Evolutionary conservation across 2,888 invertebrate species (phyloP).

Genomic region (Dasypolia templi): DNA sequence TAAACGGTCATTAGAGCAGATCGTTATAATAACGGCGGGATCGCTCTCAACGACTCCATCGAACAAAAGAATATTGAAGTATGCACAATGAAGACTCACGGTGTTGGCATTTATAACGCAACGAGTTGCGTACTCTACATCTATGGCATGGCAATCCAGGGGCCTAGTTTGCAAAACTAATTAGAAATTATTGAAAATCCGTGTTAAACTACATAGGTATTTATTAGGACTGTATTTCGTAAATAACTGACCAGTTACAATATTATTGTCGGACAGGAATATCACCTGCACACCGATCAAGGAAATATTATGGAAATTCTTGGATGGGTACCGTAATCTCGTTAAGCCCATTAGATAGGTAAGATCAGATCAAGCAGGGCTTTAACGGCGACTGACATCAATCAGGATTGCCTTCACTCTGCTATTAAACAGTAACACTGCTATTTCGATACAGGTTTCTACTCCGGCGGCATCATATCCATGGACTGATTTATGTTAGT

Average conservation of each 20-base stretch:
- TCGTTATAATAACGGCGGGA: constrained; percentile 67
- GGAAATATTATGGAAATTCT: constrained; percentile 78
- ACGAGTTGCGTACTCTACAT: constrained; percentile 43
- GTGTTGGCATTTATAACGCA: constrained; percentile 49
- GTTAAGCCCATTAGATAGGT: constrained; percentile 84
- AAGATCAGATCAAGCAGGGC: constrained; percentile 81
- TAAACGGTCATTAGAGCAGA: constrained; percentile 82
- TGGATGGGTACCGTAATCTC: constrained; percentile 84
- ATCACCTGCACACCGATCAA: constrained; percentile 67
- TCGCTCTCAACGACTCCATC: constrained; percentile 60
- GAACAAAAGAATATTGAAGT: constrained; percentile 67
- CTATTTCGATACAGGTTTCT: constrained; percentile 61
- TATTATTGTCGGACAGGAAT: constrained; percentile 35
- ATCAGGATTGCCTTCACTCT: constrained; percentile 79
- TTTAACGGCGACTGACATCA: constrained; percentile 84
- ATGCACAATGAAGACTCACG: constrained; percentile 59
- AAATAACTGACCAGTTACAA: constrained; percentile 38
- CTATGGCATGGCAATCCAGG: constrained; percentile 29
- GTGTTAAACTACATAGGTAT: constrained; percentile 11
- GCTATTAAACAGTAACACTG: constrained; percentile 73
- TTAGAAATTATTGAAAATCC: constrained; percentile 54
- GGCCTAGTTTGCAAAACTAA: constrained; percentile 44
- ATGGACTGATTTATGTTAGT: constrained; percentile 20
- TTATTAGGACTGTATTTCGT: constrained; percentile 28
- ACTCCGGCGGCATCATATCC: constrained; percentile 23